Evolutionary conservation across 2,888 invertebrate species (phyloP), one percentile per base, ranked within the genome.

Genomic region (Hirtodrosophila duncani): DNA sequence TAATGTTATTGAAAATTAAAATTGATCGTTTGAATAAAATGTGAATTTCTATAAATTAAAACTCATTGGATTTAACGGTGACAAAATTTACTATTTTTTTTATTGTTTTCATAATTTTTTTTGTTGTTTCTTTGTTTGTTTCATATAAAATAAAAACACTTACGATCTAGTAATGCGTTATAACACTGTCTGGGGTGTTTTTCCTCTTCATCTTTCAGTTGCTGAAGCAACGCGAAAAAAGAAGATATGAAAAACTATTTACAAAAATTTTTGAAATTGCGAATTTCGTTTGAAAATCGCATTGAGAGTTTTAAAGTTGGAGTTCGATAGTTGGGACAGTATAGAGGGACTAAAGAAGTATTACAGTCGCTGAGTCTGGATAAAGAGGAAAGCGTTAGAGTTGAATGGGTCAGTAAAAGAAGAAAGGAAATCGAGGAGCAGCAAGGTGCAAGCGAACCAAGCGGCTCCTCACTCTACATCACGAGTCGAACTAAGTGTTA

Each of bases 81-180:
- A 86, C 86, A 86, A 86, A 86, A 84, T 83, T 85, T 84, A 80
- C 83, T 84, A 83, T 86, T 86, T 86, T 83, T 86, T 85, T 84
- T 82, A 82, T 83, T 83, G 70, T 85, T 84, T 85, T 85, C 83
- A 77, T 82, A 80, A 72, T 83, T 83, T 83, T 63, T 85, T 84
- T 84, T 83, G 83, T 84, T 84, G 79, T 81, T 83, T 84, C 81
- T 84, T 84, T 84, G 83, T 84, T 84, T 85, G 85, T 84, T 84
- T 84, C 85, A 85, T 82, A 81, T 69, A 83, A 75, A 81, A 82
- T 83, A 85, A 83, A 83, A 81, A 81, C 83, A 83, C 84, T 85
- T 84, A 84, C 48, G 31, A 63, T 45, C 84, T 85, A 84, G 75
- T 79, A 82, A 81, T 83, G 81, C 80, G 80, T 81, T 83, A 82